Evolutionary conservation across 2,888 invertebrate species (phyloP), one percentile per base, ranked within the genome.

Genomic region (Meloe dianella): DNA sequence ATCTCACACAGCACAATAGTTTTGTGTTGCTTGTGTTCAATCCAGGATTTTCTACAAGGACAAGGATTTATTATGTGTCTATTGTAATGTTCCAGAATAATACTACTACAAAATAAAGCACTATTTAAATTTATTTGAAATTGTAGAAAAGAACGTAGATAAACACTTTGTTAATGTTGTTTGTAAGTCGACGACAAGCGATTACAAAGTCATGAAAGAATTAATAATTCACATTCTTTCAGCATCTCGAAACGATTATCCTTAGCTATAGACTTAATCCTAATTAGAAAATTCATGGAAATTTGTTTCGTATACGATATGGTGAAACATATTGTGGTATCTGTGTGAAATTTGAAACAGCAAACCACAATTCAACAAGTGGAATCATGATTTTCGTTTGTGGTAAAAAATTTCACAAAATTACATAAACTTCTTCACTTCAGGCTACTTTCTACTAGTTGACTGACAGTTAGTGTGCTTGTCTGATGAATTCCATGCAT

Each of bases 1-100:
- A 68, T 68, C 66, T 68, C 63, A 30, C 61, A 63, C 60, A 60
- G 60, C 68, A 68, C 68, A 68, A 68, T 68, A 68, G 68, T 66
- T 65, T 68, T 63, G 63, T 62, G 68, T 65, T 68, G 65, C 63
- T 61, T 60, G 57, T 65, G 41, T 68, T 65, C 66, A 63, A 68
- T 68, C 61, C 63, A 10, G 66, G 63, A 68, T 68, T 63, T 58
- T 60, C 66, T 61, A 61, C 63, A 68, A 63, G n/a, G 63, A 63
- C 63, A 57, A 8, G 58, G 68, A 68, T 68, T 68, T 68, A 68
- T 63, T 56, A 65, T 56, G 63, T 65, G 29, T 35, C 30, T 29
- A 17, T 14, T 20, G 8, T n/a, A 29, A 38, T 30, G 20, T 47
- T 17, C 20, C 20, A 20, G 17, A n/a, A 32, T 32, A 14, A 41